phyloP scores from a whole-genome alignment of 2,888 invertebrate genomes.

The Sisyra nigra region DNA sequence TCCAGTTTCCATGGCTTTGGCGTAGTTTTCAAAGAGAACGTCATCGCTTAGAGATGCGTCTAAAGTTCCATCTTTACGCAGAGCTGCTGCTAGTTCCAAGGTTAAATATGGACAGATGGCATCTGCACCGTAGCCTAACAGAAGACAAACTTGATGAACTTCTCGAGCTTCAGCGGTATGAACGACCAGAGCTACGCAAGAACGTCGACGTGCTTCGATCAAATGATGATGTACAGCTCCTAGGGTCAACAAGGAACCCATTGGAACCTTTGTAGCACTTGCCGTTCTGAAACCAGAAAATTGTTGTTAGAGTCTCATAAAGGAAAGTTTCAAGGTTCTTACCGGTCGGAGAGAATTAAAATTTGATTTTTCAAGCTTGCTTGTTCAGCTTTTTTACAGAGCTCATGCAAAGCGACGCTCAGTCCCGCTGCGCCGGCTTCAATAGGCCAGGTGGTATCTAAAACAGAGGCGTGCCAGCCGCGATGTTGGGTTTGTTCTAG shows the following conservation, averaged over 20 bases:
- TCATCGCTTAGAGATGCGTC: constrained; percentile 61
- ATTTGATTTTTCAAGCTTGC: constrained; percentile 57
- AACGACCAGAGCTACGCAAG: constrained; percentile 88
- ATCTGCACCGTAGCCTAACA: constrained; percentile 93
- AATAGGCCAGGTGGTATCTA: constrained; percentile 68
- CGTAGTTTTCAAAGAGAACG: constrained; percentile 71
- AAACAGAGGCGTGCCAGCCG: constrained; percentile 71
- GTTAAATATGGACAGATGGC: constrained; percentile 95
- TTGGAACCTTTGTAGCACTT: constrained; percentile 47
- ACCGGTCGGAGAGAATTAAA: constrained; percentile 66
- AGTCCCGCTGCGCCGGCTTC: constrained; percentile 60
- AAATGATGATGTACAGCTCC: constrained; percentile 93
- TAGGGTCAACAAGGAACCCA: constrained; percentile 68
- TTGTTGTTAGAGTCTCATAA: no score
- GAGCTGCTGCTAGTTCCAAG: constrained; percentile 76
- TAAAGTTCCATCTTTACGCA: constrained; percentile 66
- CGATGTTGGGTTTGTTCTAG: constrained; percentile 69
- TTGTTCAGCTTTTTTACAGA: constrained; percentile 64
- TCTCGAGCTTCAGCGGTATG: constrained; percentile 95
- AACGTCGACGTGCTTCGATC: constrained; percentile 85
- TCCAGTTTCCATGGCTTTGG: constrained; percentile 69
- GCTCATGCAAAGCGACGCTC: constrained; percentile 56
- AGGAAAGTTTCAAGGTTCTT: not conserved
- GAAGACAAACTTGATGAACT: constrained; percentile 86
- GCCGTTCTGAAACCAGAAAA: constrained; percentile 27